Evolutionary conservation across 1,140 invertebrate genomes (phyloP), one percentile per base, ranked within the genome.

Genomic region (Drosophila carrolli): DNA sequence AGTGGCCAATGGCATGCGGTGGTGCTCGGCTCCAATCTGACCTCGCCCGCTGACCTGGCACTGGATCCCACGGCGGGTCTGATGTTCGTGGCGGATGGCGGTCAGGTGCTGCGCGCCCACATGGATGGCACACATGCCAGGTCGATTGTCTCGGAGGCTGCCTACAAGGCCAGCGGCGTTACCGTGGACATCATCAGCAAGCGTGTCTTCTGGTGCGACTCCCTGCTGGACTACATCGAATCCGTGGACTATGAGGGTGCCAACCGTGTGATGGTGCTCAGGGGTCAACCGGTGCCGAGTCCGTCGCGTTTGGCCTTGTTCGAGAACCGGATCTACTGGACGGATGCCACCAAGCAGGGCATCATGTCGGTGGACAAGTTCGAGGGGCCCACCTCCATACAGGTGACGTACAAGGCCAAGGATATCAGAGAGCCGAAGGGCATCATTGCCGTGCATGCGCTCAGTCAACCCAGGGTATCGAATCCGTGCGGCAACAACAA

Each of bases 161-260:
- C 97, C 0, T 98, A 98, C 91, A 97, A 97, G 93, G 98, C 97
- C 1, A 96, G 96, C 16, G 98, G 97, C 41, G 94, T 98, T 0
- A 95, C 97, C 0, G 95, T 97, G 0, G 97, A 98, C 92, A 96
- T 97, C 6, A 96, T 98, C 6, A 95, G 96, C 0, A 95, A 96
- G 88, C 93, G 98, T 40, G 95, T 99, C 8, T 99, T 98, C 93
- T 99, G 98, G 97, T 99, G 98, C 81, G 98, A 99, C 92, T 97
- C 97, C 0, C 93, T 99, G 6, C 93, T 99, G 40, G 98, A 99
- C 93, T 99, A 99, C 91, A 99, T 99, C 71, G 98, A 99, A 91
- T 98, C 98, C 0, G 97, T 98, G 1, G 97, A 99, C 91, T 99
- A 99, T 90, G 95, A 98, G 66, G 99, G 98, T 0, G 94, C 95